Base-by-base conservation (phyloP, 2,888 invertebrate species). In the Leptothorax acervorum region DNA sequence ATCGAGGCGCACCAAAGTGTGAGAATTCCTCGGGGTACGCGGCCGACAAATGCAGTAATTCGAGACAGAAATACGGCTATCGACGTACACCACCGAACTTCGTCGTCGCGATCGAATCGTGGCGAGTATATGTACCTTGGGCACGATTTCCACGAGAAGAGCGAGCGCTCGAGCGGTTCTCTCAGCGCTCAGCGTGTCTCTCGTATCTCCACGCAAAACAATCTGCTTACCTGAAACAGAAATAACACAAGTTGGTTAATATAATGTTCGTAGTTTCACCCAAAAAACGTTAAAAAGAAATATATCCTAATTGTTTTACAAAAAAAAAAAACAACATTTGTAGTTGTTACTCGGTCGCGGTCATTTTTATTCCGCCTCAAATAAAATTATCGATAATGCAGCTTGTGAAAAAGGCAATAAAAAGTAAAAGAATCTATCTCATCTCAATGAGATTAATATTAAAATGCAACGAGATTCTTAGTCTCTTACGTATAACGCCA, bases 211-310 rank as follows among this genome's bases (percentile, higher is more conserved):
- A 45, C 51, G 23, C 4, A 81, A 79, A 75, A 62, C 35, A 35
- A 31, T 83, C 83, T 85, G 90, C 92, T 92, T 92, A 92, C 92
- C 92, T 92, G 87, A 9, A 92, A 92, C 91, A 89, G 48, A 85
- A 85, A 84, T 71, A 48, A 78, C 39, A 85, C 35, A 62, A 28
- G 39, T 71, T 42, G 45, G 3, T 79, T 71, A 53, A 23, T 48
- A 18, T 35, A 11, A 53, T 11, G 51, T 39, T 57, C 18, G 9
- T 23, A 3, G 12, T 57, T 55, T 23, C 18, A 15, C 3, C 8
- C 0, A 11, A 0, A 45, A 65, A 31, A 23, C 23, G 23, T 23
- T 11, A 60, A 35, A 60, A n/a, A 73, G 15, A 12, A n/a, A 11
- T 66, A 55, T 39, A 55, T 28, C n/a, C n/a, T n/a, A 28, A 45